Evolutionary conservation across 2,113 vertebrate species (phyloP).

Genomic region (Prionailurus viverrinus): DNA sequence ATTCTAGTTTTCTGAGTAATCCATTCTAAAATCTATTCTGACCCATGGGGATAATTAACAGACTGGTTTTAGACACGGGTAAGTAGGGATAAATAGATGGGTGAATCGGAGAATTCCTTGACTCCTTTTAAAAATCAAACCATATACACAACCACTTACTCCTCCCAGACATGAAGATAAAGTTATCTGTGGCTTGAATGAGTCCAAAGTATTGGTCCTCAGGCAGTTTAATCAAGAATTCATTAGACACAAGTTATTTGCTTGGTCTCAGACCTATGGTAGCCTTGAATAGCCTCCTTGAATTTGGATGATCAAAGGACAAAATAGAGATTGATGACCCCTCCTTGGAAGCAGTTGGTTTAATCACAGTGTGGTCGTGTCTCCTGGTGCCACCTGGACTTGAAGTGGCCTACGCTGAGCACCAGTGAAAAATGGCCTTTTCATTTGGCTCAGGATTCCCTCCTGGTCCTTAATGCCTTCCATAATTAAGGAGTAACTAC

Average conservation of each 20-base stretch:
- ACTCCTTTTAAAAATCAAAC: neutral
- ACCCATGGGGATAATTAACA: slow-evolving; percentile 9
- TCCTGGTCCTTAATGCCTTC: slow-evolving; percentile 80
- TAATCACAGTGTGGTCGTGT: slow-evolving; percentile 62
- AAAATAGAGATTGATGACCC: slow-evolving; percentile 80
- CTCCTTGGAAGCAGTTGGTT: slow-evolving; percentile 49
- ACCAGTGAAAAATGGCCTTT: slow-evolving; percentile 82
- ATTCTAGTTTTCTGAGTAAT: neutral
- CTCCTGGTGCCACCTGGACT: slow-evolving; percentile 74
- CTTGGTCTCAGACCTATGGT: slow-evolving; percentile 22
- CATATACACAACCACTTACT: neutral
- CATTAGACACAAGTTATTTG: slow-evolving; percentile 70
- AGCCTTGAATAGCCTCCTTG: slow-evolving; percentile 53
- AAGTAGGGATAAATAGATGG: neutral
- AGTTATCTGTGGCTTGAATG: slow-evolving; percentile 59
- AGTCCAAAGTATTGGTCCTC: slow-evolving; percentile 32
- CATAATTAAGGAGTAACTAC: slow-evolving; percentile 85
- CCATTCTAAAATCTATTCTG: neutral
- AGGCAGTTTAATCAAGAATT: slow-evolving; percentile 75
- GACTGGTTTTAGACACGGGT: neutral
- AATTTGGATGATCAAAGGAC: slow-evolving; percentile 68
- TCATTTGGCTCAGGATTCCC: slow-evolving; percentile 76
- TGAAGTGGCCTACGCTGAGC: slow-evolving; percentile 66
- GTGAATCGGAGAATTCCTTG: neutral
- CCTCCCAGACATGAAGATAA: slow-evolving; percentile 11